Evolutionary conservation across 2,888 invertebrate genomes (phyloP).

Genomic region (Lycocerus yunnanus): DNA sequence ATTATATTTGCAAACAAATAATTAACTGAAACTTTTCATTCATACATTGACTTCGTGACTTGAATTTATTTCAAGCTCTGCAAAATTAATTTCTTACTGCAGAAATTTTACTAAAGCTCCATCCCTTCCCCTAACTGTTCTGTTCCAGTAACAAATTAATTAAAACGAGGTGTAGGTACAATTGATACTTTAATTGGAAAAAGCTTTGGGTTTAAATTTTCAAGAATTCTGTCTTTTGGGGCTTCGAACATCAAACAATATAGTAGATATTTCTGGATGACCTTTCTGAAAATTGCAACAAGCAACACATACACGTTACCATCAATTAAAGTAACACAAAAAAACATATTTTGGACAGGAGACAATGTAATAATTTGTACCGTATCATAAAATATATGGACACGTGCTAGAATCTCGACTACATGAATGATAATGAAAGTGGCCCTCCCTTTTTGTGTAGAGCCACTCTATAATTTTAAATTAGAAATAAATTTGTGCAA

Average conservation of each 20-base stretch:
- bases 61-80: too few species aligned
- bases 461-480: constrained; percentile 36
- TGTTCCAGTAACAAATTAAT: too few species aligned
- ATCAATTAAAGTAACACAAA: not conserved
- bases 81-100: too few species aligned
- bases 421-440: constrained; percentile 35
- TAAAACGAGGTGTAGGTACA: too few species aligned
- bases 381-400: constrained; percentile 15
- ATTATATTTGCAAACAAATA: not conserved
- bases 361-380: constrained; percentile 18
- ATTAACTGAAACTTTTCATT: too few species aligned
- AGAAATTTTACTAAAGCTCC: too few species aligned
- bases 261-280: not conserved
- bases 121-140: too few species aligned
- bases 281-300: not conserved
- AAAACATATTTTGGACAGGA: constrained; percentile 15
- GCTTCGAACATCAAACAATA: not conserved
- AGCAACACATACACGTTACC: not conserved
- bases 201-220: too few species aligned
- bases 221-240: too few species aligned
- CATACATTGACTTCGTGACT: too few species aligned
- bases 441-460: constrained; percentile 36
- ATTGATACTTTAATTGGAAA: too few species aligned
- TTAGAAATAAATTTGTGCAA: constrained; percentile 34
- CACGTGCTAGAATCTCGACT: constrained; percentile 34